Percentiles rank a stretch among this genome's conserved stretches.
phyloP scores from a whole-genome alignment of 2,113 vertebrate species.

The Riparia riparia region DNA sequence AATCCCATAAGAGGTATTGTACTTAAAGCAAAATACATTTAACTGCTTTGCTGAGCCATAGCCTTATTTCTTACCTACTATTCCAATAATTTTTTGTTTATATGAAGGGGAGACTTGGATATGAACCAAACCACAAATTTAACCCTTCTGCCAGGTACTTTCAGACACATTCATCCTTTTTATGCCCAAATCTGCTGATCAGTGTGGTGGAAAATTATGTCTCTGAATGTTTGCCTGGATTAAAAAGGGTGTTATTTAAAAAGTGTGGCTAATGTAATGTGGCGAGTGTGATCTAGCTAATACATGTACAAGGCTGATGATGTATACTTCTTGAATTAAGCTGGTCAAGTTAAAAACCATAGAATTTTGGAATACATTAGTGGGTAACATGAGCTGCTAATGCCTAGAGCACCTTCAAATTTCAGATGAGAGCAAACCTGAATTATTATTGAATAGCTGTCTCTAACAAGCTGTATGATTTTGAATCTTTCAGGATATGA shows the following conservation, averaged over 20 bases:
- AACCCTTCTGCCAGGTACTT: conserved; percentile 15
- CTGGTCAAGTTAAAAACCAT: neutral
- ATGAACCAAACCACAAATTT: neutral
- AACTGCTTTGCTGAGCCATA: conserved; percentile 28
- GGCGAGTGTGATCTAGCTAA: neutral
- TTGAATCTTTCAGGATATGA: conserved; percentile 37
- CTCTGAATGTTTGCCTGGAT: conserved; percentile 15
- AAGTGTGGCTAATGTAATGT: neutral
- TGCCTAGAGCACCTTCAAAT: neutral
- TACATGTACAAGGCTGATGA: neutral
- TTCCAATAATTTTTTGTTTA: neutral
- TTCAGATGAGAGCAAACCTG: neutral
- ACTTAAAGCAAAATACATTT: conserved; percentile 24
- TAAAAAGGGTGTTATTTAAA: conserved; percentile 2
- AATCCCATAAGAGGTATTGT: neutral
- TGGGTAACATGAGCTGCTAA: neutral
- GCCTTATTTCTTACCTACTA: neutral
- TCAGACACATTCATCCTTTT: neutral
- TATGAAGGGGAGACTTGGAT: neutral
- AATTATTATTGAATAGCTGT: conserved; percentile 24
- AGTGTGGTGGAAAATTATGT: neutral
- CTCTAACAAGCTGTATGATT: neutral
- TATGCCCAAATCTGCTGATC: neutral
- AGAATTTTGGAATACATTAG: neutral
- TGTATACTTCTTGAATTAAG: neutral